Percentiles rank a stretch among this genome's conserved stretches.
Conservation (phyloP, 37 sponge, comb jelly and placozoan species). For the Spongilla lacustris region DNA sequence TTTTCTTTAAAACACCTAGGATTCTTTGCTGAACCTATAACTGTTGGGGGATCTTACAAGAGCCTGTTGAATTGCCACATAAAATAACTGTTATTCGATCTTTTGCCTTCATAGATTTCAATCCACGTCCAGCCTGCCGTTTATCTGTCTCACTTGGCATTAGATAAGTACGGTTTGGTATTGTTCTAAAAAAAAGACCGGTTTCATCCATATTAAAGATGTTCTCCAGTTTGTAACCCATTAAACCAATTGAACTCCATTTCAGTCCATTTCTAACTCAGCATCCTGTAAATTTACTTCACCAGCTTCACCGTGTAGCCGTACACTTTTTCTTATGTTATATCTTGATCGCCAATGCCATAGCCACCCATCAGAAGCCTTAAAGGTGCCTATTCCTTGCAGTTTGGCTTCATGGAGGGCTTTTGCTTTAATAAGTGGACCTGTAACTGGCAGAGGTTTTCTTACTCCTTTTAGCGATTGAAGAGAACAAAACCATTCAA, state of each 20-base stretch:
- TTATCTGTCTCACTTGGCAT: not conserved
- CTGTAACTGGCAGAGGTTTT: not conserved
- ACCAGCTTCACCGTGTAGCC: constrained; percentile 73
- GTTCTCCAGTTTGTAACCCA: constrained; percentile 27
- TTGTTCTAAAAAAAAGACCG: constrained; percentile 39
- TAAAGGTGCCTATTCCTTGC: constrained; percentile 49
- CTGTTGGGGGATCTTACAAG: too few relatives aligned
- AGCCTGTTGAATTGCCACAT: not conserved
- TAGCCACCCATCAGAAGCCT: constrained; percentile 68
- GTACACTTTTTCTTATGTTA: constrained; percentile 55
- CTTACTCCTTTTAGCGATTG: not conserved
- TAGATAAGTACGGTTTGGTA: constrained; percentile 30
- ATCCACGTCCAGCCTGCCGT: not conserved
- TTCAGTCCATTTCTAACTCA: constrained; percentile 48
- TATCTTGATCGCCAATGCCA: constrained; percentile 60
- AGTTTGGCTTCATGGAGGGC: constrained; percentile 20
- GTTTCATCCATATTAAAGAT: constrained; percentile 66
- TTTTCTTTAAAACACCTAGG: too few relatives aligned
- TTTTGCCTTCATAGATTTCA: not conserved
- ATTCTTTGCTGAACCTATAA: too few relatives aligned
- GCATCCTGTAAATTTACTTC: constrained; percentile 41
- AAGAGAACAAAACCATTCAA: not conserved
- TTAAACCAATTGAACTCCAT: constrained; percentile 24
- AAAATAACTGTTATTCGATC: not conserved
- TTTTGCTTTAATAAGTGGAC: not conserved